phyloP scores from a whole-genome alignment of 2,113 vertebrate species.

The Vimba vimba region DNA sequence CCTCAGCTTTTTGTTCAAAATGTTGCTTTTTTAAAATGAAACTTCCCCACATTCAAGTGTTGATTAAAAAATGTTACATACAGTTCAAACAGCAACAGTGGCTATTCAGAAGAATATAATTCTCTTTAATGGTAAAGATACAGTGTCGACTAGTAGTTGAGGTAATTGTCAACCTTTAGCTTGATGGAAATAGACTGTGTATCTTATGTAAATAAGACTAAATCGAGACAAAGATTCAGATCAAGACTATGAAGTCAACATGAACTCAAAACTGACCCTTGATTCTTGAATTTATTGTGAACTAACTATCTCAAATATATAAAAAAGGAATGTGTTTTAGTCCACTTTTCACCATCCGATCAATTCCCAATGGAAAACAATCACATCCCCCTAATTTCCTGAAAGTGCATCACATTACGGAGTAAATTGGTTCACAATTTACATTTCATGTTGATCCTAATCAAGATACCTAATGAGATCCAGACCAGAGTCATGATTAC shows the following conservation, averaged over 20 bases:
- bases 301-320: neutral
- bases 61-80: too few species aligned
- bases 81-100: neutral
- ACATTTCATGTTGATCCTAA: neutral
- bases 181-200: neutral
- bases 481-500: neutral
- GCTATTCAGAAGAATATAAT: neutral
- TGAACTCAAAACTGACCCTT: neutral
- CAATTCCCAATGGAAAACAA: neutral
- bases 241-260: neutral
- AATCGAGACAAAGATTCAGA: neutral
- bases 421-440: neutral
- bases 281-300: neutral
- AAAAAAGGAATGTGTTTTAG: neutral
- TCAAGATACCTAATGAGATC: neutral
- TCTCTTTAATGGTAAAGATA: neutral
- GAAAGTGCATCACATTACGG: neutral
- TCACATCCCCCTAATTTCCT: neutral
- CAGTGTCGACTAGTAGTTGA: neutral
- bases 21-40: too few species aligned
- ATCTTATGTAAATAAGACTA: neutral
- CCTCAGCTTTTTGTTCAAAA: too few species aligned
- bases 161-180: neutral
- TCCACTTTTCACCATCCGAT: neutral
- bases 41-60: too few species aligned